Conservation (phyloP, 2,113 vertebrate genomes). For the Myrmecobius fasciatus region DNA sequence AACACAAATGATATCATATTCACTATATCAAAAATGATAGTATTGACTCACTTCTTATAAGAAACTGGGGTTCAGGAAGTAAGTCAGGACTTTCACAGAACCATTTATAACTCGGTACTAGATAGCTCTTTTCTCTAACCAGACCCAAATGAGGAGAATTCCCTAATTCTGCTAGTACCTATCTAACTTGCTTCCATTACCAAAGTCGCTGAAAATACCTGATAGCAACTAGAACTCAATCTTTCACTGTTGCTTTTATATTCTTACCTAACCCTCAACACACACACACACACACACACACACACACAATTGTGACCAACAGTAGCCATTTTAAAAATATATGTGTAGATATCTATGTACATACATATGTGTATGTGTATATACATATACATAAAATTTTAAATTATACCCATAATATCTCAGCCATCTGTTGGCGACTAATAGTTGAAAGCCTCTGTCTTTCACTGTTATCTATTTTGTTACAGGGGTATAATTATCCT, state of each 20-base stretch:
- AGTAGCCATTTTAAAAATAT: neutral
- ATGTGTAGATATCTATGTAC: neutral
- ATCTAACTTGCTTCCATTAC: neutral
- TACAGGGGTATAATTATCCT: neutral
- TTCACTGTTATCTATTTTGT: neutral
- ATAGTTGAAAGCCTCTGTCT: constrained; percentile 41
- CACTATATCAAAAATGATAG: neutral
- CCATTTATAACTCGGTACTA: neutral
- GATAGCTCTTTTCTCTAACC: neutral
- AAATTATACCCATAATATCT: neutral
- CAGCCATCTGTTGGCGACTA: fast-evolving
- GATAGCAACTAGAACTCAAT: neutral
- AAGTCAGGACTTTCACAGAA: neutral
- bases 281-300: neutral
- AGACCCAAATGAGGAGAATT: neutral
- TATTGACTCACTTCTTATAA: neutral
- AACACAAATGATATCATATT: neutral
- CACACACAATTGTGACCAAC: neutral
- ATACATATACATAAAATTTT: neutral
- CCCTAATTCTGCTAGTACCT: neutral
- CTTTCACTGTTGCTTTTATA: neutral
- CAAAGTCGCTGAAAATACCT: neutral
- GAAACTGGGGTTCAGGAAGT: neutral
- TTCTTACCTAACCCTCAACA: neutral
- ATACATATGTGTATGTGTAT: too few species aligned